Conservation (phyloP, 2,888 invertebrate genomes). For the Drosophila peninsularis region DNA sequence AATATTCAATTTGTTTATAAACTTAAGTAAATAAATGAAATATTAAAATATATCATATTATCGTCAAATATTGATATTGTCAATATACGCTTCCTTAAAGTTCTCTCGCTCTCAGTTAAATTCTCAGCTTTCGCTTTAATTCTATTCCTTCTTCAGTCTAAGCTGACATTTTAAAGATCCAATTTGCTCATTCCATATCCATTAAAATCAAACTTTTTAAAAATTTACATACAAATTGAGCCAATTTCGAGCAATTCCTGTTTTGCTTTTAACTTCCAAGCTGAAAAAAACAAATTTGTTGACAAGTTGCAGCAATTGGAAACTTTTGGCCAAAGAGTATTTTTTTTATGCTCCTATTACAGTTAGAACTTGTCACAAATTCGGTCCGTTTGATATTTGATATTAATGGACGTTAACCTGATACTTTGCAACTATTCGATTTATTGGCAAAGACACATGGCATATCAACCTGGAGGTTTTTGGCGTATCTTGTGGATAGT, state of each 20-base stretch:
- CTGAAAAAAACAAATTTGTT: neutral
- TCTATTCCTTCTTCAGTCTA: neutral
- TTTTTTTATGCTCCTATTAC: neutral
- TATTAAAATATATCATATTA: no score
- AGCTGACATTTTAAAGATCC: constrained; percentile 10
- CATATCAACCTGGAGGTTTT: constrained; percentile 4
- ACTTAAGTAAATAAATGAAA: no score
- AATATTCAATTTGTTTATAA: no score
- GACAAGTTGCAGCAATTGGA: constrained; percentile 21
- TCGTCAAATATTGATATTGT: no score
- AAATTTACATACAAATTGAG: constrained; percentile 41
- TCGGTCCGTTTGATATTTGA: constrained; percentile 15
- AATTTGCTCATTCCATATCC: constrained; percentile 16
- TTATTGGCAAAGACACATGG: constrained; percentile 21
- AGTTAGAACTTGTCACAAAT: constrained; percentile 9
- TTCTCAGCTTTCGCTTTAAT: neutral
- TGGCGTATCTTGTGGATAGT: neutral
- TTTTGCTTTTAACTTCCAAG: neutral
- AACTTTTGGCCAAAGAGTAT: constrained; percentile 36
- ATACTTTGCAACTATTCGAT: constrained; percentile 30
- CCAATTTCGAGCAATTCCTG: neutral
- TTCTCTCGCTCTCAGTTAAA: neutral
- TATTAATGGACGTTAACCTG: constrained; percentile 25
- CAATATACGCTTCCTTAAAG: neutral
- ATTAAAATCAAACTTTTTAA: constrained; percentile 20